Evolutionary conservation across 2,888 invertebrate species (phyloP).

Genomic region (Sminthurinus aureus): DNA sequence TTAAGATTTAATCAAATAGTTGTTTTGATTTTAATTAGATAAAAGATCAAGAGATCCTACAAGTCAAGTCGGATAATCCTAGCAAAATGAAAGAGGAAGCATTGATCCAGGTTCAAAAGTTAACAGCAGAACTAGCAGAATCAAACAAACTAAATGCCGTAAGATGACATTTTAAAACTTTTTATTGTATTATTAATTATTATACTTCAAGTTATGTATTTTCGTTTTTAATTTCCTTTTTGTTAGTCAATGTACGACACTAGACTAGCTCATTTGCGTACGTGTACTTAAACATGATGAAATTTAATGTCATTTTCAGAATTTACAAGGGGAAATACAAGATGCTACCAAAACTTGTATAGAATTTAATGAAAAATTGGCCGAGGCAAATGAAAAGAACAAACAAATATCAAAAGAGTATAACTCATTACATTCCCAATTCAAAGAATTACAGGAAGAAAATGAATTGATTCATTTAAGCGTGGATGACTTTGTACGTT

Average conservation of each 20-base stretch:
- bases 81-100: conserved; percentile 15
- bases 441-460: conserved; percentile 32
- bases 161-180: neutral
- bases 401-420: conserved; percentile 2
- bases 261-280: neutral
- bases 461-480: conserved; percentile 39
- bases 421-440: conserved; percentile 37
- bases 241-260: neutral
- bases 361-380: conserved; percentile 27
- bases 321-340: conserved; percentile 3
- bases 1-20: neutral
- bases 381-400: conserved; percentile 34
- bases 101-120: conserved; percentile 10
- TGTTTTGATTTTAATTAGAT: conserved; percentile 24
- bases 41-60: conserved; percentile 25
- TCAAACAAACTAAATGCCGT: neutral
- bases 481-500: conserved; percentile 37
- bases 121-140: conserved; percentile 17
- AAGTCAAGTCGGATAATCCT: conserved; percentile 26
- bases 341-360: conserved; percentile 20
- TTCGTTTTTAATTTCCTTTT: neutral
- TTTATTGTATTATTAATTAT: neutral
- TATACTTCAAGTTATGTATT: neutral
- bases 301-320: conserved; percentile 19
- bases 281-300: neutral